A percentile compares a stretch with the other conserved stretches of the same genome.
These are phyloP conservation scores for Caenorhabditis afra DNA, from an alignment of 2,888 invertebrate genomes.

Conservation along the genomic window DNA sequence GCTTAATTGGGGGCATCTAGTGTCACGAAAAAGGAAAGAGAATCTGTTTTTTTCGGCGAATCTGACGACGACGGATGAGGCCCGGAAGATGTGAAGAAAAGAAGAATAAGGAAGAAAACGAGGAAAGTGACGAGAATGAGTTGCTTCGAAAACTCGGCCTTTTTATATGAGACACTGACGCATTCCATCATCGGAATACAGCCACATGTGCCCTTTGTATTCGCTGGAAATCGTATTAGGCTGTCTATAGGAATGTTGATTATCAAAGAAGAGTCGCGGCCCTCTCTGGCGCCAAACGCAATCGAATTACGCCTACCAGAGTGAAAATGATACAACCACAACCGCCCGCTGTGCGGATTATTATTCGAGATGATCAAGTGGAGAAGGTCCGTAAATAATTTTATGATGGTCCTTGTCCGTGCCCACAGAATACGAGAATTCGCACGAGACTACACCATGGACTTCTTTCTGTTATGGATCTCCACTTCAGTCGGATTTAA, in stretches of 20 bases:
- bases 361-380: constrained; percentile 36
- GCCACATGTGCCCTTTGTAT: constrained; percentile 61
- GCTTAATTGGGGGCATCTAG: constrained; percentile 50
- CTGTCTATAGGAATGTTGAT: constrained; percentile 45
- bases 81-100: constrained; percentile 24
- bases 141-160: background rate
- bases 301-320: constrained; percentile 55
- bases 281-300: constrained; percentile 45
- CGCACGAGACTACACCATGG: too few species aligned
- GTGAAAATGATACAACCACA: constrained; percentile 29
- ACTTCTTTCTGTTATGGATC: too few species aligned
- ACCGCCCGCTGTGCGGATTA: constrained; percentile 14
- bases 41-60: constrained; percentile 43
- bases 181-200: constrained; percentile 19
- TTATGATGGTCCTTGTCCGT: too few species aligned
- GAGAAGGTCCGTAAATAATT: background rate
- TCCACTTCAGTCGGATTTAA: too few species aligned
- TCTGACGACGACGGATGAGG: constrained; percentile 34
- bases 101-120: constrained; percentile 10
- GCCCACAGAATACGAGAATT: too few species aligned
- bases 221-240: constrained; percentile 35
- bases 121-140: constrained; percentile 17
- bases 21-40: constrained; percentile 40
- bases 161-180: constrained; percentile 54
- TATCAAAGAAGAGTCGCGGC: constrained; percentile 47